Evolutionary conservation across 2,888 invertebrate species (phyloP), one percentile per base, ranked within the genome.

Genomic region (Parnassius smintheus): DNA sequence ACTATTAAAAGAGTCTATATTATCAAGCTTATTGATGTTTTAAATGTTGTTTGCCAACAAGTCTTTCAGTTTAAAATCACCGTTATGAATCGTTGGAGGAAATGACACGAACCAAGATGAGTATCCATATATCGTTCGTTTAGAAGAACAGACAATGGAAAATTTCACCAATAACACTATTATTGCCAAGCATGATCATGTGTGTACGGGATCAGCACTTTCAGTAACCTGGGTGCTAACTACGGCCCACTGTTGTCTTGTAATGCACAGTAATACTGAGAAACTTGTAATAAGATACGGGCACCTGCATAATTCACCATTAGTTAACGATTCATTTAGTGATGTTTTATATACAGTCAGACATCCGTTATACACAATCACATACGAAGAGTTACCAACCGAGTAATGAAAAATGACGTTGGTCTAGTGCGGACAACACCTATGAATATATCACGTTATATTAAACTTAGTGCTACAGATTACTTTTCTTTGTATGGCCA

Each of bases 251-350:
- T 62, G 57, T 57, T 9, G 56, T 22, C 13, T 11, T 9, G 35
- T 18, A 10, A 13, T 52, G 52, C 1, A 52, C 3, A 7, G 22
- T 22, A 2, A 7, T 9, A 9, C 12, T 11, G 44, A 45, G 45
- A 56, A 11, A 10, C 35, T 56, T 9, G 56, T 61, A 18, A 45
- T 56, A 46, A 61, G 56, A 35, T 55, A 61, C 35, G 61, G 61
- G 9, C 51, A 50, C 51, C 51, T 56, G 13, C 12, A 22, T n/a
- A 11, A 49, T 48, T 55, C 35, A 4, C 49, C 42, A n/a, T 41
- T 41, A n/a, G 42, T 9, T 9, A 54, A 48, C 0, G 49, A 60
- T 10, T 42, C 60, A 22, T 60, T 60, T 18, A 60, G 55, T 49
- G 11, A 55, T 10, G 55, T 60, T 50, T 13, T 60, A 18, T 49